Evolutionary conservation across 2,888 invertebrate genomes (phyloP).

Genomic region (Polymixis lichenea): DNA sequence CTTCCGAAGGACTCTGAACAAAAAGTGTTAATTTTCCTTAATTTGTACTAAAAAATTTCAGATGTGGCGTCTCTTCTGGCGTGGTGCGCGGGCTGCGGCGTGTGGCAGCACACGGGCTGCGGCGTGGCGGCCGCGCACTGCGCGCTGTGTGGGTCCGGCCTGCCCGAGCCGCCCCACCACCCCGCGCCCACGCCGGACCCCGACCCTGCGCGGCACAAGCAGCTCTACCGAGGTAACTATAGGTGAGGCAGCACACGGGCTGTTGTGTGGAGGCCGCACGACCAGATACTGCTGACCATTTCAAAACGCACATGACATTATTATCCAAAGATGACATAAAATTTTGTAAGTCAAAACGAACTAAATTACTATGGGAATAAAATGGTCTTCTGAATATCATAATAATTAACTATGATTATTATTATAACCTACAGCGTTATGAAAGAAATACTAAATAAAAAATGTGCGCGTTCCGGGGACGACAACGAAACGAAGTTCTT

Average conservation of each 20-base stretch:
- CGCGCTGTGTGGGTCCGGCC: constrained; percentile 53
- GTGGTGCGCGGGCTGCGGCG: constrained; percentile 80
- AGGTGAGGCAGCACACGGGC: constrained; percentile 85
- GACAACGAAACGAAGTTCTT: too few relatives aligned
- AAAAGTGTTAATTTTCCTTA: background rate
- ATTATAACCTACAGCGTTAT: background rate
- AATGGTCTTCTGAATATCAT: background rate
- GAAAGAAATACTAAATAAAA: background rate
- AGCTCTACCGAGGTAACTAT: constrained; percentile 70
- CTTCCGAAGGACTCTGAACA: background rate
- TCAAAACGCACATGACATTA: background rate
- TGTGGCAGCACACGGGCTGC: constrained; percentile 87
- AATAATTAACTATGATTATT: background rate
- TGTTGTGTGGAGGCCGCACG: constrained; percentile 72
- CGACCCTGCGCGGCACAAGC: constrained; percentile 56
- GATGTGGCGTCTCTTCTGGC: constrained; percentile 86
- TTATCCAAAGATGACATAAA: background rate
- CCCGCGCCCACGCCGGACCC: constrained; percentile 44
- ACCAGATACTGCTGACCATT: background rate
- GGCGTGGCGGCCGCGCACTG: constrained; percentile 74
- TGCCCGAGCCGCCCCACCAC: too few relatives aligned
- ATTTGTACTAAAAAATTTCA: background rate
- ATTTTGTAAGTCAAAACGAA: background rate
- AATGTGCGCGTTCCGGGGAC: too few relatives aligned
- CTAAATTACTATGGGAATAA: background rate